Evolutionary conservation across 2,888 invertebrate genomes (phyloP).

Genomic region (Leptopilina myrica): DNA sequence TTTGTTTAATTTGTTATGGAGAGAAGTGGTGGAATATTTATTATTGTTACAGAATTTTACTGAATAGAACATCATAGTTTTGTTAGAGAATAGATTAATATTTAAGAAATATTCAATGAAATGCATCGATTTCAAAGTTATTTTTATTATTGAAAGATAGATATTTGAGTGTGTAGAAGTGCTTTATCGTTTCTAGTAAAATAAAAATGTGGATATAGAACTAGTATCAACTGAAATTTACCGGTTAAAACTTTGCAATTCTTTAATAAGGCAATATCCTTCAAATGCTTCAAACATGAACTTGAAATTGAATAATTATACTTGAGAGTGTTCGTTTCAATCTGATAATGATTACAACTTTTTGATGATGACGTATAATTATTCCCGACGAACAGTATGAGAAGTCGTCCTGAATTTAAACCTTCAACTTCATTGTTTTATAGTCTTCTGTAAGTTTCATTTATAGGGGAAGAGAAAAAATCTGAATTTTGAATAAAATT

Average conservation of each 20-base stretch:
- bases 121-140: not conserved
- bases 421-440: slow-evolving; percentile 56
- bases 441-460: slow-evolving; percentile 60
- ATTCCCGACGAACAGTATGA: slow-evolving; percentile 48
- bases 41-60: not conserved
- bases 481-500: no score
- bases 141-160: not conserved
- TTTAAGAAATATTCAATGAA: not conserved
- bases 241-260: slow-evolving; percentile 22
- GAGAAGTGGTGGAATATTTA: no score
- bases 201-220: slow-evolving; percentile 18
- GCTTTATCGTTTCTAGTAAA: slow-evolving; percentile 23
- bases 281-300: not conserved
- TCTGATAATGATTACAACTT: not conserved
- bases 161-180: slow-evolving; percentile 6
- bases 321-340: slow-evolving; percentile 8
- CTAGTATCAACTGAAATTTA: slow-evolving; percentile 30
- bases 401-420: slow-evolving; percentile 54
- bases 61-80: not conserved
- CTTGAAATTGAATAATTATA: slow-evolving; percentile 14
- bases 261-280: slow-evolving; percentile 13
- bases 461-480: no score
- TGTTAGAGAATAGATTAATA: not conserved
- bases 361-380: not conserved
- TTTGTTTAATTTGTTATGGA: no score